phyloP scores from a whole-genome alignment of 2,888 invertebrate genomes.

The Craniophora ligustri region DNA sequence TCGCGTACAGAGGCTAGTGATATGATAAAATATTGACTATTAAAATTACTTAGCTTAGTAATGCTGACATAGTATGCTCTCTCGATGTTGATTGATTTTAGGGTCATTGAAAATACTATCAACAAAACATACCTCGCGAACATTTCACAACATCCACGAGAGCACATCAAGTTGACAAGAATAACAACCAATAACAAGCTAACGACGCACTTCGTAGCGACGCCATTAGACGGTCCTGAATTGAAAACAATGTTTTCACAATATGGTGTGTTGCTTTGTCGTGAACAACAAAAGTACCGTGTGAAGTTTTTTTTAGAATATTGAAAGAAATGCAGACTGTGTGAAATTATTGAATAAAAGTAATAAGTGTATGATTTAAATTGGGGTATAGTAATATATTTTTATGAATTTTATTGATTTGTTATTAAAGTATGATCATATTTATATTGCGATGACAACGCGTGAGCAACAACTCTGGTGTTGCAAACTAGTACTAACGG shows the following conservation, averaged over 20 bases:
- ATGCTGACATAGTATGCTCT: too few relatives aligned
- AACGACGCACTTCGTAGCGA: conserved; percentile 33
- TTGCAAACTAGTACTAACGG: too few relatives aligned
- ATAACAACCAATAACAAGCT: conserved; percentile 38
- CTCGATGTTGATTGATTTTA: not conserved
- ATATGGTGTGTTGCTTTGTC: conserved; percentile 28
- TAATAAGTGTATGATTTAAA: too few relatives aligned
- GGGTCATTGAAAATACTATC: not conserved
- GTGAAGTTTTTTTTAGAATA: conserved; percentile 19
- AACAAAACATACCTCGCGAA: conserved; percentile 1
- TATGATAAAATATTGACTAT: too few relatives aligned
- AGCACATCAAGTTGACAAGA: conserved; percentile 29
- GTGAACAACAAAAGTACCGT: conserved; percentile 19
- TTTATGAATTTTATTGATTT: too few relatives aligned
- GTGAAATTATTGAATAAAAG: not conserved
- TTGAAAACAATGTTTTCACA: conserved; percentile 31
- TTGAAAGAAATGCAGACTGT: too few relatives aligned
- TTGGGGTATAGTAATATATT: too few relatives aligned
- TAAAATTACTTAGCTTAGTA: too few relatives aligned
- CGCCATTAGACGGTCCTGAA: conserved; percentile 32
- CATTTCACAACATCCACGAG: not conserved
- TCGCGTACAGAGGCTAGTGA: too few relatives aligned
- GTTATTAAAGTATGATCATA: too few relatives aligned
- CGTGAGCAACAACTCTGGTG: too few relatives aligned
- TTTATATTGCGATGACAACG: too few relatives aligned